These are phyloP conservation scores for Polyommatus iphigenia DNA, from an alignment of 2,888 invertebrate genomes.

Conservation along the genomic window DNA sequence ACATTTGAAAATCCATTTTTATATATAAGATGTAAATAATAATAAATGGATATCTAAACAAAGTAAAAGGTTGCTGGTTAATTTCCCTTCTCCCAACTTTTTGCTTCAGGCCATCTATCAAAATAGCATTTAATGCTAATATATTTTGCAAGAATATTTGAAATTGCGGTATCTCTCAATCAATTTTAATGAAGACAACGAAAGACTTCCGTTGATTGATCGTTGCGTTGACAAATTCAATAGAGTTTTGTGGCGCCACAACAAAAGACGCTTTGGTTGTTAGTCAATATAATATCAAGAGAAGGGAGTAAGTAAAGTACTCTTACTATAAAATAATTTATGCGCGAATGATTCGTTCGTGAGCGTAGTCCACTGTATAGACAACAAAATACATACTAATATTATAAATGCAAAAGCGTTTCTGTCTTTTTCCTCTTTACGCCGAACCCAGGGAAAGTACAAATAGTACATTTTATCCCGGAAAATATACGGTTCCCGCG, in stretches of 20 bases:
- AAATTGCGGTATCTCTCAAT: background rate
- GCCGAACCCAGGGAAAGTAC: too few species aligned
- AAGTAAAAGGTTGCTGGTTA: background rate
- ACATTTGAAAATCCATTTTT: too few species aligned
- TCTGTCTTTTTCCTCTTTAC: too few species aligned
- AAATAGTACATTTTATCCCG: too few species aligned
- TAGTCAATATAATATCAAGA: background rate
- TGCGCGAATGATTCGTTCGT: too few species aligned
- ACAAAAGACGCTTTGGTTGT: slow-evolving; percentile 15
- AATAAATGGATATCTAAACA: background rate
- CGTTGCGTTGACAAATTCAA: slow-evolving; percentile 16
- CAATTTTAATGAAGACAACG: slow-evolving; percentile 20
- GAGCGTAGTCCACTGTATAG: too few species aligned
- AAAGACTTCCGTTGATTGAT: slow-evolving; percentile 14
- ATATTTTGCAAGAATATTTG: background rate
- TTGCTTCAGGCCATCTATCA: background rate
- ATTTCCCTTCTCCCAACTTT: background rate
- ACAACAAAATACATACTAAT: too few species aligned
- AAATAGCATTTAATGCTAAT: too few species aligned
- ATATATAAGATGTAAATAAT: too few species aligned
- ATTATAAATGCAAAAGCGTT: too few species aligned
- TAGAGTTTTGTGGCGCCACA: background rate
- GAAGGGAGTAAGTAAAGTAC: background rate
- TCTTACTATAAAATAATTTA: background rate
- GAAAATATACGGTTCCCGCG: too few species aligned